These are phyloP conservation scores for Megaceryle maxima DNA, from an alignment of 2,113 vertebrate genomes.

Conservation along the genomic window DNA sequence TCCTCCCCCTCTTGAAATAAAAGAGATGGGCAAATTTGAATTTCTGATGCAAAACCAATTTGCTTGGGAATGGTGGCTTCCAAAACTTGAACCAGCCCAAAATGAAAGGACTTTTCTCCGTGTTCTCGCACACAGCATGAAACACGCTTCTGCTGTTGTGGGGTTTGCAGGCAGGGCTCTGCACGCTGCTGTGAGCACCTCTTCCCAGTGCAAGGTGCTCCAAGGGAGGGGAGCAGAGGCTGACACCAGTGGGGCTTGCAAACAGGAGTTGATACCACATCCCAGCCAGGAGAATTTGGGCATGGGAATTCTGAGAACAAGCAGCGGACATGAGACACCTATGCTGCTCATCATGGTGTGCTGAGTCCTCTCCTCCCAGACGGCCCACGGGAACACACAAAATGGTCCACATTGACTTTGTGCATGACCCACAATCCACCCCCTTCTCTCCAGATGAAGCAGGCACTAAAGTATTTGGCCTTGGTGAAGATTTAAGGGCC, in stretches of 20 bases:
- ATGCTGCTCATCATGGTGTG: fast-evolving
- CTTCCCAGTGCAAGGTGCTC: not conserved
- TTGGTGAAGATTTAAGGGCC: not conserved
- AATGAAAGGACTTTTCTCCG: not conserved
- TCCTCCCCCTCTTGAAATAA: not conserved
- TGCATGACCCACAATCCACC: not conserved
- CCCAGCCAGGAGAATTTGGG: not conserved
- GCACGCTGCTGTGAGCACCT: not conserved
- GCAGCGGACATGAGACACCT: fast-evolving
- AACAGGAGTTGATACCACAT: fast-evolving
- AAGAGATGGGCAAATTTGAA: not conserved
- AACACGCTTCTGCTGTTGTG: not conserved
- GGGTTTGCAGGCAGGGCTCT: not conserved
- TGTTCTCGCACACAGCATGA: fast-evolving
- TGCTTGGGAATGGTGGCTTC: not conserved
- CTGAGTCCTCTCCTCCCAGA: not conserved
- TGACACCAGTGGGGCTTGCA: not conserved
- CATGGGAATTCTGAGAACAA: fast-evolving
- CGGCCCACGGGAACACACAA: not conserved
- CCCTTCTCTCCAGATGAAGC: not conserved
- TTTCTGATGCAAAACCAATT: not conserved
- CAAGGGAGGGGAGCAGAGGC: fast-evolving
- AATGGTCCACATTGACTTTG: fast-evolving
- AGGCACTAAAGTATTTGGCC: not conserved
- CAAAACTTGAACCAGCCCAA: not conserved